These are phyloP conservation scores for Xenopus laevis DNA, from an alignment of 2,113 vertebrate genomes.

Conservation along the genomic window DNA sequence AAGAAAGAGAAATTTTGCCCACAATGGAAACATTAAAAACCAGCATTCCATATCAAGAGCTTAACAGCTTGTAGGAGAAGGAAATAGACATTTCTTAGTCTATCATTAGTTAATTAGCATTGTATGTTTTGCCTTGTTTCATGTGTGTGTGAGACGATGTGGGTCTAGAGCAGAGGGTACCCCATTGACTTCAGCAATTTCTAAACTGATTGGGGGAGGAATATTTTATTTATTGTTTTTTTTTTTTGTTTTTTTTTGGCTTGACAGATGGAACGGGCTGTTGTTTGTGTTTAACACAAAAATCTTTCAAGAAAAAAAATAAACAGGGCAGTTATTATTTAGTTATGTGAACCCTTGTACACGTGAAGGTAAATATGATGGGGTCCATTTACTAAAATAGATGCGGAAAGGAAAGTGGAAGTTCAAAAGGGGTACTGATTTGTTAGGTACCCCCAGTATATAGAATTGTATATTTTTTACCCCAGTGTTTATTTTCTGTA, in stretches of 20 bases:
- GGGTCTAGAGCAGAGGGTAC: slow-evolving; percentile 44
- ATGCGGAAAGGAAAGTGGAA: no score
- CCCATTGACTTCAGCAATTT: slow-evolving; percentile 56
- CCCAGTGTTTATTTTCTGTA: no score
- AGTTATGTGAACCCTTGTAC: not conserved
- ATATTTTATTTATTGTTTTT: slow-evolving; percentile 52
- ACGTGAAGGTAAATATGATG: no score
- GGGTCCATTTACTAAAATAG: no score
- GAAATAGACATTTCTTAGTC: slow-evolving; percentile 69
- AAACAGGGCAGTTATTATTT: slow-evolving; percentile 54
- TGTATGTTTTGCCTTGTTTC: slow-evolving; percentile 51
- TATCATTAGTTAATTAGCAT: slow-evolving; percentile 67
- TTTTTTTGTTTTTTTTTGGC: slow-evolving; percentile 58
- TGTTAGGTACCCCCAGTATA: no score
- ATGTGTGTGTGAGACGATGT: slow-evolving; percentile 40
- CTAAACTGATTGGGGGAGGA: slow-evolving; percentile 46
- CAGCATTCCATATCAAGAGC: slow-evolving; percentile 78
- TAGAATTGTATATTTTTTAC: no score
- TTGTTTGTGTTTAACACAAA: slow-evolving; percentile 13
- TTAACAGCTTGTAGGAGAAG: slow-evolving; percentile 68
- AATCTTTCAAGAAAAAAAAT: slow-evolving; percentile 58
- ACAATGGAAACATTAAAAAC: slow-evolving; percentile 73
- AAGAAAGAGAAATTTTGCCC: slow-evolving; percentile 74
- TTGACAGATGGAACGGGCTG: slow-evolving; percentile 59
- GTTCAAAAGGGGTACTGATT: no score